Evolutionary conservation across 2,113 vertebrate genomes (phyloP).

Genomic region (Lutjanus erythropterus): DNA sequence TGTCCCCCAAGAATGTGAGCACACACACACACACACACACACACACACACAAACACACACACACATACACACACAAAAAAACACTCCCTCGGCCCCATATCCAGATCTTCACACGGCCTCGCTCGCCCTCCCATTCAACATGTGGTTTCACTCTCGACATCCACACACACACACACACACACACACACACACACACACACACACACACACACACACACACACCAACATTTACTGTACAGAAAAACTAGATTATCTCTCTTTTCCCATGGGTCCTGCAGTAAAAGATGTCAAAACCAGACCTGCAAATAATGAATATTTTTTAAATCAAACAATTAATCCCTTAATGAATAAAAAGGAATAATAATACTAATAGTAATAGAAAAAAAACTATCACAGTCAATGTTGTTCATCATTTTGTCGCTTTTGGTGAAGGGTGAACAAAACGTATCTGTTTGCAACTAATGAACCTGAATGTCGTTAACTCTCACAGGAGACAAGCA

Average conservation of each 20-base stretch:
- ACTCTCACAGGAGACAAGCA: too few species aligned
- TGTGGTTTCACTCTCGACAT: conserved; percentile 74
- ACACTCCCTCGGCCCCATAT: conserved; percentile 26
- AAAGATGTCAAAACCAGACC: neutral
- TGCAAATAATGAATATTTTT: neutral
- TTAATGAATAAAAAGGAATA: too few species aligned
- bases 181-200: conserved; percentile 21
- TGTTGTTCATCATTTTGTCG: too few species aligned
- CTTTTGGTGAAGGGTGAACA: too few species aligned
- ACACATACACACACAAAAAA: neutral
- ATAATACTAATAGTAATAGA: too few species aligned
- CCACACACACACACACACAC: conserved; percentile 27
- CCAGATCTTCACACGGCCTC: conserved; percentile 75
- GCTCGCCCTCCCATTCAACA: conserved; percentile 61
- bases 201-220: conserved; percentile 18
- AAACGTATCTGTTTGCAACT: too few species aligned
- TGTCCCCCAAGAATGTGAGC: conserved; percentile 38
- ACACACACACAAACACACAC: neutral
- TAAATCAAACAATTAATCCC: too few species aligned
- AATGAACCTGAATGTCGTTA: too few species aligned
- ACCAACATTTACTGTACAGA: neutral
- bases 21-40: neutral
- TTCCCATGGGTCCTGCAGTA: neutral
- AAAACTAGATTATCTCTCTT: neutral
- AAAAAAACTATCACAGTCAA: too few species aligned